A percentile compares a stretch with the other conserved stretches of the same genome.
Conservation (phyloP, 2,888 invertebrate genomes). For the Drosophila stalkeri region DNA sequence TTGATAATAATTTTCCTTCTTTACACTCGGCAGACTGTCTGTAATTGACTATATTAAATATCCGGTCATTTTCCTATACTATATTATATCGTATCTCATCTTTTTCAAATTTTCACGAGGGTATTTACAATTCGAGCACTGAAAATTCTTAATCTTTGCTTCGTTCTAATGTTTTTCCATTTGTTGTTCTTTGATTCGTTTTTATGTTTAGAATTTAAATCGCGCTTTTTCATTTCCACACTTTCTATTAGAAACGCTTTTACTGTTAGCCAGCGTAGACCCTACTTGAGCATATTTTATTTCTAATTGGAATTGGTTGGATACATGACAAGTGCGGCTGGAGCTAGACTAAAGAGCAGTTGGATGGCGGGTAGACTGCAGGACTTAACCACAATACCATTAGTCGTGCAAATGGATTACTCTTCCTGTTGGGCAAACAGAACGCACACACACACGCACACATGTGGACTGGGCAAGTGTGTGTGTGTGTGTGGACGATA, state of each 20-base stretch:
- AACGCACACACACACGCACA: conserved; percentile 15
- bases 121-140: background rate
- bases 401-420: conserved; percentile 61
- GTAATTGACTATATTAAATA: too few species aligned
- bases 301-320: conserved; percentile 60
- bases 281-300: conserved; percentile 33
- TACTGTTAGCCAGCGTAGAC: conserved; percentile 8
- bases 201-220: conserved; percentile 44
- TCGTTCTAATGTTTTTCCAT: conserved; percentile 13
- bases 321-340: conserved; percentile 14
- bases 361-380: background rate
- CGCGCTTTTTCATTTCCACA: conserved; percentile 48
- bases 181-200: conserved; percentile 24
- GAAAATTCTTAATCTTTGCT: background rate
- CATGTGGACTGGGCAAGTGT: background rate
- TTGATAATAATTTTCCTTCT: too few species aligned
- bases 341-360: background rate
- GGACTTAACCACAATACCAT: conserved; percentile 65
- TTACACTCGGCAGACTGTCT: too few species aligned
- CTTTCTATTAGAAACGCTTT: conserved; percentile 10
- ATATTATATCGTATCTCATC: background rate
- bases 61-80: too few species aligned
- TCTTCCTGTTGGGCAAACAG: conserved; percentile 43
- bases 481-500: conserved; percentile 2
- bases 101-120: background rate